Base-by-base conservation (phyloP, 2,888 invertebrate species). In the Lasioglossum figueresi region DNA sequence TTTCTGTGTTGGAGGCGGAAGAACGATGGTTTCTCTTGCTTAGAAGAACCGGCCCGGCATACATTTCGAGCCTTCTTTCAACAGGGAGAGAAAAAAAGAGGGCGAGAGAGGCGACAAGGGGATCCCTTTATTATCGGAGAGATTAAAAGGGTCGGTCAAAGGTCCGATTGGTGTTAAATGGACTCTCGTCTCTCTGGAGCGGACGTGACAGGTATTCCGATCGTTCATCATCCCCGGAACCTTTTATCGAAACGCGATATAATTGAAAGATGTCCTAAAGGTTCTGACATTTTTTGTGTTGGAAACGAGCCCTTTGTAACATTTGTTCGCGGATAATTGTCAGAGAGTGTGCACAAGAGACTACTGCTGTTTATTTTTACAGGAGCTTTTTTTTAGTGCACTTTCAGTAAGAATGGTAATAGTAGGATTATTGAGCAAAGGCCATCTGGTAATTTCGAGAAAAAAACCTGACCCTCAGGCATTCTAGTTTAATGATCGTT, bases 71-170 rank as follows among this genome's bases (percentile, higher is more conserved):
- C 43, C 34, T 52, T 23, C 45, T 19, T 48, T 34, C 2, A 3
- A 34, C 12, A 6, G n/a, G 14, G 10, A 16, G 6, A 63, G 31
- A 8, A 19, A 63, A 2, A 63, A 14, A 31, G 31, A 63, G 31
- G 31, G 27, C 14, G 12, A 37, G 40, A 16, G 12, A n/a, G 14
- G 14, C 8, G 71, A 52, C 45, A 66, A n/a, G 75, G 19, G 63
- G 16, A 19, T 63, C 68, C 78, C 23, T 48, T 70, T 34, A 71
- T 78, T 59, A 72, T 68, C 31, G n/a, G 40, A 10, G 56, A 71
- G 84, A 78, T 77, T 83, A 83, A 83, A 73, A 77, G 59, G 70
- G 68, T 71, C 68, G 83, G 73, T 83, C 56, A 34, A 73, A 83
- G 73, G 45, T 83, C n/a, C 77, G 70, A 71, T 82, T 59, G 73